Conservation (phyloP, 2,113 vertebrate genomes). For the Equus przewalskii region DNA sequence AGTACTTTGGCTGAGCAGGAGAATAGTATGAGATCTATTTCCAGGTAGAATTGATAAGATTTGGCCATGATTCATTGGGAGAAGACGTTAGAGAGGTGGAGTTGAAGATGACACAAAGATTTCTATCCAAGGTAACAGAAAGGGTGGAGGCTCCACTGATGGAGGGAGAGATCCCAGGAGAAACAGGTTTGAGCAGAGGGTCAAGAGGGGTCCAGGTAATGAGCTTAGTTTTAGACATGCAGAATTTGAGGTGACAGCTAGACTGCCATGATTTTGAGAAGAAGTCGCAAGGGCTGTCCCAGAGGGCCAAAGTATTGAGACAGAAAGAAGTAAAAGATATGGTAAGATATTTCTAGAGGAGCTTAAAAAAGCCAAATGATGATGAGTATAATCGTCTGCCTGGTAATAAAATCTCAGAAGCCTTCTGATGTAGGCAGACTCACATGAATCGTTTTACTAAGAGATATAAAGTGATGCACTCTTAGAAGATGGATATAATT, state of each 20-base stretch:
- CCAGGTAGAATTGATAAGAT: background rate
- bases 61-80: background rate
- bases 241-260: background rate
- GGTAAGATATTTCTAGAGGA: background rate
- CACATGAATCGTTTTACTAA: conserved; percentile 37
- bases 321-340: background rate
- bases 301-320: background rate
- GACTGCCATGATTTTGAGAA: background rate
- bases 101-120: background rate
- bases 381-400: conserved; percentile 11
- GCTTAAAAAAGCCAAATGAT: conserved; percentile 56
- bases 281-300: background rate
- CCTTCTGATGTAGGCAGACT: background rate
- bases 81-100: background rate
- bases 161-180: background rate
- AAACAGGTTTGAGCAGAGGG: background rate
- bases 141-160: background rate
- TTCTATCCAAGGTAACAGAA: background rate
- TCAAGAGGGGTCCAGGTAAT: background rate
- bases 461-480: background rate
- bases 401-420: conserved; percentile 67
- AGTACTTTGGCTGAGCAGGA: background rate
- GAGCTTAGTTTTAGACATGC: background rate
- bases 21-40: background rate
- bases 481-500: conserved; percentile 69